phyloP scores from a whole-genome alignment of 53 echinoderm and acorn worm genomes.

The Echinarachnius parma region DNA sequence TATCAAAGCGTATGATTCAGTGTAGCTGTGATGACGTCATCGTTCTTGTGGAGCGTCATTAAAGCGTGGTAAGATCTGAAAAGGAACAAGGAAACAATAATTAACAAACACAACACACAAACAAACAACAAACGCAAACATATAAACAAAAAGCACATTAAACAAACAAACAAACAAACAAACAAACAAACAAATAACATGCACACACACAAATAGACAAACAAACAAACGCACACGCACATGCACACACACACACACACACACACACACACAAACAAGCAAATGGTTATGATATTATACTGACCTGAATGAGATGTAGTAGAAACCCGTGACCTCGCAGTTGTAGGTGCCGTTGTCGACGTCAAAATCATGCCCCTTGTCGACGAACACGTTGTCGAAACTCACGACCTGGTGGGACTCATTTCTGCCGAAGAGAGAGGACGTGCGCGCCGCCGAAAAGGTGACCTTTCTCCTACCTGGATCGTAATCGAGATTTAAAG shows the following conservation, averaged over 20 bases:
- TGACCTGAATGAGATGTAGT: slow-evolving; percentile 78
- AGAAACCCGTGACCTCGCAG: slow-evolving; percentile 67
- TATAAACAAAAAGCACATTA: neutral
- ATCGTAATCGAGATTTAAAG: too few species aligned
- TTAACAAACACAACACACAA: neutral
- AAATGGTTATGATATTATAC: slow-evolving; percentile 17
- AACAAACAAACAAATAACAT: neutral
- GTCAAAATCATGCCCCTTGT: slow-evolving; percentile 72
- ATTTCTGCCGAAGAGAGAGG: slow-evolving; percentile 36
- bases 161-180: neutral
- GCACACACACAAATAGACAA: too few species aligned
- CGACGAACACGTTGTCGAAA: slow-evolving; percentile 67
- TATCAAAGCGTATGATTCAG: too few species aligned
- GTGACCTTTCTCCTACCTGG: slow-evolving; percentile 53
- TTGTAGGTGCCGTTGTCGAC: slow-evolving; percentile 59
- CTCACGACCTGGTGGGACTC: slow-evolving; percentile 9
- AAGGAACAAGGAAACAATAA: too few species aligned
- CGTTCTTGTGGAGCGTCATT: too few species aligned
- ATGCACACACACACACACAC: too few species aligned
- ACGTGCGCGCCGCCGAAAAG: slow-evolving; percentile 67
- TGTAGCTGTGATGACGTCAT: too few species aligned
- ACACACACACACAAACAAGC: neutral
- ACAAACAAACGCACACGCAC: neutral
- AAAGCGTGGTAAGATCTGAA: too few species aligned
- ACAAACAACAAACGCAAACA: neutral